Evolutionary conservation across 2,888 invertebrate species (phyloP).

Genomic region (Ctenicera cuprea): DNA sequence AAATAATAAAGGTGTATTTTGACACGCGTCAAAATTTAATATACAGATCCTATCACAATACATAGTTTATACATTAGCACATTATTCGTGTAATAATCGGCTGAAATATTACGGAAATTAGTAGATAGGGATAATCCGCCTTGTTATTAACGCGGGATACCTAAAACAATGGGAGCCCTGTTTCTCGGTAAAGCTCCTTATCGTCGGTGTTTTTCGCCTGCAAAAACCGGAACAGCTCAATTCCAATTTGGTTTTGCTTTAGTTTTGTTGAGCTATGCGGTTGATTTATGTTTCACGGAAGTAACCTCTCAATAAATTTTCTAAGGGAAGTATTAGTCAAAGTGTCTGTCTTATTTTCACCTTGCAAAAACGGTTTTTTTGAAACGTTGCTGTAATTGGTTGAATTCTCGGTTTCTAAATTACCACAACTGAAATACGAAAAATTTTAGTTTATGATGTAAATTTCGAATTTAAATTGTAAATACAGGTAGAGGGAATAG

Average conservation of each 20-base stretch:
- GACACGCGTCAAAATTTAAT: not conserved
- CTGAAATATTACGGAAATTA: slow-evolving; percentile 2
- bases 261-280: not conserved
- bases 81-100: not conserved
- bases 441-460: too few species aligned
- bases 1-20: not conserved
- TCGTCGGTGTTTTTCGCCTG: not conserved
- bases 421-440: too few species aligned
- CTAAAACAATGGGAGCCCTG: not conserved
- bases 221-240: slow-evolving; percentile 4
- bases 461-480: too few species aligned
- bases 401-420: too few species aligned
- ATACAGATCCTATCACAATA: not conserved
- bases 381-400: too few species aligned
- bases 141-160: not conserved
- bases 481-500: too few species aligned
- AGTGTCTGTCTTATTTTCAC: not conserved
- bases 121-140: slow-evolving; percentile 1
- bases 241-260: slow-evolving; percentile 8
- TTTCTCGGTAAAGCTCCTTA: not conserved
- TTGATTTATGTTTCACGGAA: slow-evolving; percentile 15
- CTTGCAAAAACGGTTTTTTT: too few species aligned
- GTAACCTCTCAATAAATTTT: slow-evolving; percentile 5
- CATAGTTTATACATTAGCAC: slow-evolving; percentile 4
- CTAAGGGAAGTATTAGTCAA: slow-evolving; percentile 2